Conservation (phyloP, 1,140 invertebrate species). For the Aporrectodea caliginosa region DNA sequence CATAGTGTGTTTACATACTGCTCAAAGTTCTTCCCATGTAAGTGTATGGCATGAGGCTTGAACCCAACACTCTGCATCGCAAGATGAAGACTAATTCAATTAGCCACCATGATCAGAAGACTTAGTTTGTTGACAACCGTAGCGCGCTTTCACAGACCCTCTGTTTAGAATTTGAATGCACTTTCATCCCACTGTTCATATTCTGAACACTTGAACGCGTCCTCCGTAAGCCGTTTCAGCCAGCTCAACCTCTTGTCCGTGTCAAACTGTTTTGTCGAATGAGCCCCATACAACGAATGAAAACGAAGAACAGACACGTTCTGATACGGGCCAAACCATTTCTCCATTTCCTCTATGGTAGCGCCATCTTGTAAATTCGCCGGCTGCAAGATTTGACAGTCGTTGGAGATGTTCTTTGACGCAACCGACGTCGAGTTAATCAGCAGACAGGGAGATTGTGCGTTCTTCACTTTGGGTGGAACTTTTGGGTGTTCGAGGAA, state of each 20-base stretch:
- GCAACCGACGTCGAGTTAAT: neutral
- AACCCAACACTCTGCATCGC: too few species aligned
- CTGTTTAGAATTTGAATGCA: neutral
- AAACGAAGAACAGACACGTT: constrained; percentile 17
- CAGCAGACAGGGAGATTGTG: neutral
- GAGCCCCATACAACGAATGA: constrained; percentile 27
- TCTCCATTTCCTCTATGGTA: constrained; percentile 4
- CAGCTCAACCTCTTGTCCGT: neutral
- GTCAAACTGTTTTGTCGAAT: neutral
- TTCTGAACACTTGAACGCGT: constrained; percentile 23
- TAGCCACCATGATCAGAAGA: too few species aligned
- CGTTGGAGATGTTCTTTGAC: neutral
- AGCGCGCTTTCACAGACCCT: too few species aligned
- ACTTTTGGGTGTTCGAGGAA: constrained; percentile 28
- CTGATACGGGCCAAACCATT: constrained; percentile 16
- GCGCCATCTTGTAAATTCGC: neutral
- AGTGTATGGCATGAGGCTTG: too few species aligned
- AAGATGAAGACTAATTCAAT: too few species aligned
- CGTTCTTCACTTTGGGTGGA: neutral
- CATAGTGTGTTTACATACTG: too few species aligned
- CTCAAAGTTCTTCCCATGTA: too few species aligned
- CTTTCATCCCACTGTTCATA: constrained; percentile 32
- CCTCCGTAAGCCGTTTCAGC: neutral
- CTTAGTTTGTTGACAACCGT: too few species aligned
- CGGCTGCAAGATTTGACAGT: constrained; percentile 1